Evolutionary conservation across 2,797 vertebrate genomes (phyloP), one percentile per base, ranked within the genome.

Genomic region (Naso thynnoides): DNA sequence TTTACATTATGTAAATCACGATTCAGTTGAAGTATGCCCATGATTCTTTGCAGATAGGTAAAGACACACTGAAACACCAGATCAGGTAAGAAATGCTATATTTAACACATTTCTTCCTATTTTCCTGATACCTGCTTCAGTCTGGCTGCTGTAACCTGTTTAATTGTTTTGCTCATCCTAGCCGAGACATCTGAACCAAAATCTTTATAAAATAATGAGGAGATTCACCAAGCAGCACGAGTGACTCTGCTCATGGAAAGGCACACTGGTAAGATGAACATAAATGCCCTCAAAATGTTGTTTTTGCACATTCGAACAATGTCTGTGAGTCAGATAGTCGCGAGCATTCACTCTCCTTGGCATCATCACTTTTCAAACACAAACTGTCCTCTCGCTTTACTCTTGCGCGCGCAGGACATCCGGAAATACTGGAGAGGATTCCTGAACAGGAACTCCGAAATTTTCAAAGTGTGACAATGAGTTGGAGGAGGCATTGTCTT

Each of bases 361-460:
- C 16, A 29, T 33, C 23, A 21, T 6, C 4, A 0, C n/a, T 24
- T 62, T 8, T 8, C 13, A 14, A 62, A 54, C 48, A 48, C 19
- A 6, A 36, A 21, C 47, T 13, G 27, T 39, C 11, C 26, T 19
- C n/a, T 47, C 18, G 23, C n/a, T n/a, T n/a, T n/a, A n/a, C n/a
- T n/a, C n/a, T n/a, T n/a, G n/a, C n/a, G n/a, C n/a, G n/a, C n/a
- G n/a, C n/a, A n/a, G n/a, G n/a, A n/a, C n/a, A n/a, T 64, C 50
- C 1, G 0, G 39, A 4, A 1, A 19, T 3, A 8, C 11, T n/a
- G 48, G 47, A 23, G 4, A 2, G 0, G 82, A 84, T 73, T 94
- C 90, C 82, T 94, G 88, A 73, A 93, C 81, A 1, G 91, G 81
- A 71, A 27, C 8, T 5, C 84, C 77, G 3, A 93, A 15, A 27